Base-by-base conservation (phyloP, 2,888 invertebrate species). In the Apamea epomidion region DNA sequence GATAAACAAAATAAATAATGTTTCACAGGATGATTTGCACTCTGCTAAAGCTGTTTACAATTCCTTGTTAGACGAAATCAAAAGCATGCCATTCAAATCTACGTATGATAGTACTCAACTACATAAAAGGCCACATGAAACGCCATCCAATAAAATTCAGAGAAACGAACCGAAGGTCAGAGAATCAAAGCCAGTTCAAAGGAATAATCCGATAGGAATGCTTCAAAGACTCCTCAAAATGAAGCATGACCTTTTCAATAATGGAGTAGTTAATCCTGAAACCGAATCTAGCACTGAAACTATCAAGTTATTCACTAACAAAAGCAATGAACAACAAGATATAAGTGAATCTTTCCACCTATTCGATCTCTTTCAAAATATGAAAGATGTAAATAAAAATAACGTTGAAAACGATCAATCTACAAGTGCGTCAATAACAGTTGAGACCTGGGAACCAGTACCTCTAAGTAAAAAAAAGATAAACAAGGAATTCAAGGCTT, bases 241-340 rank as follows among this genome's bases (percentile, higher is more conserved):
- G 32, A 80, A 67, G 16, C 73, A 45, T 65, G 72, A 73, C 8
- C 86, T 74, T 51, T 65, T 83, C 42, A 84, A 68, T 60, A 81
- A 84, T 64, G 77, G 72, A 60, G 54, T 54, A 25, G 21, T 68
- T 21, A 32, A 71, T 48, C 7, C 75, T 65, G 51, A 64, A 29
- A 68, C 12, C 2, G 67, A 78, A 78, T 32, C 58, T 48, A 74
- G 67, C 6, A 51, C 54, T 37, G 54, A 69, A 62, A 29, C 45
- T 62, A 45, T 14, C 1, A 74, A 48, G 3, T 42, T 72, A 72
- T 21, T 45, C 21, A 25, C 25, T 14, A 71, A 79, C 21, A 54
- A 65, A 76, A 68, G 51, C 16, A 58, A 76, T 58, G 65, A 72
- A 62, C 65, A 65, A 48, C 72, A 64, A 62, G 64, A 78, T 18